Conservation (phyloP, 2,113 vertebrate species). For the Uria aalge region DNA sequence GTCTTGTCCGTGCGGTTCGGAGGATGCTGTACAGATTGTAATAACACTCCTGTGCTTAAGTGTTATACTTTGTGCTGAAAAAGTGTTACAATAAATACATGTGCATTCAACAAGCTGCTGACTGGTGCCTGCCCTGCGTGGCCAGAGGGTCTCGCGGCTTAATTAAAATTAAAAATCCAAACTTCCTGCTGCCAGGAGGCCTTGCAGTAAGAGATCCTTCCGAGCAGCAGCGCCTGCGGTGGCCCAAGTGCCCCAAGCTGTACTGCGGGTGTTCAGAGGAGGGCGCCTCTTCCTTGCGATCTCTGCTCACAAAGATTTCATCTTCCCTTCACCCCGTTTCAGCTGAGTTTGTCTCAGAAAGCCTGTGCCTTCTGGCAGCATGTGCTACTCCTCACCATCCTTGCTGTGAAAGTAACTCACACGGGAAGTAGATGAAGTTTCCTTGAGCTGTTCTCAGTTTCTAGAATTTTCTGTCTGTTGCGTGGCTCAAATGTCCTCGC, state of each 20-base stretch:
- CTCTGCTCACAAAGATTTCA: neutral
- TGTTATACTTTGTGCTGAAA: constrained; percentile 39
- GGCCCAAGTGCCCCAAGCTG: neutral
- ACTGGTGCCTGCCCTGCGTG: neutral
- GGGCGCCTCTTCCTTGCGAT: neutral
- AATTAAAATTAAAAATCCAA: neutral
- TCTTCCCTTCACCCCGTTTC: rapidly evolving
- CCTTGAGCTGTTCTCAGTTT: neutral
- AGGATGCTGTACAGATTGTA: neutral
- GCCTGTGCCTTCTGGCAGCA: rapidly evolving
- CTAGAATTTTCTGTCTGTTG: neutral
- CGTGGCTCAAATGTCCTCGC: rapidly evolving
- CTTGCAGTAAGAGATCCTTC: neutral
- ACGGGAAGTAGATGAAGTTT: neutral
- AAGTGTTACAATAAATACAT: constrained; percentile 63
- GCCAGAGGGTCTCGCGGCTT: neutral
- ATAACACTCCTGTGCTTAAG: neutral
- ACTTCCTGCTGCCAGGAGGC: neutral
- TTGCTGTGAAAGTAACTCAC: rapidly evolving
- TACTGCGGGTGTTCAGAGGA: neutral
- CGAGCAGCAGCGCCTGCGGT: neutral
- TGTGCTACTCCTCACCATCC: rapidly evolving
- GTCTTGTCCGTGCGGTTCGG: neutral
- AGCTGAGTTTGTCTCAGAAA: neutral
- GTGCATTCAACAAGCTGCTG: neutral